Evolutionary conservation across 2,797 vertebrate genomes (phyloP).

Genomic region (Urosaurus nigricauda): DNA sequence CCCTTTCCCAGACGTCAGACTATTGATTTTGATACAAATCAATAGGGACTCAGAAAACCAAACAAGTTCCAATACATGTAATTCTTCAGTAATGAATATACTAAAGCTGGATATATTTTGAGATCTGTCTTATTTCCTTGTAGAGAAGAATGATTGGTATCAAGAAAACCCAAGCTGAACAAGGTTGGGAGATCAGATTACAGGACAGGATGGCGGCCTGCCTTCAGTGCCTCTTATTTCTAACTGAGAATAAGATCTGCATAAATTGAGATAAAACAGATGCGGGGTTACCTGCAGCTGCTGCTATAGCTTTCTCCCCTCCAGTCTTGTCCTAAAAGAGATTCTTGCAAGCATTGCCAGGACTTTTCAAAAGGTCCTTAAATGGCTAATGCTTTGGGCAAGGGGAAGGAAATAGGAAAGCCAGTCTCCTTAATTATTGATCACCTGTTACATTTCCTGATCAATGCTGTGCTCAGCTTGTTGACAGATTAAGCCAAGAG

Average conservation of each 20-base stretch:
- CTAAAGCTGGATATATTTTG: neutral
- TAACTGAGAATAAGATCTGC: neutral
- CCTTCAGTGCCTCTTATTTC: neutral
- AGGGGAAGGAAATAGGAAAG: neutral
- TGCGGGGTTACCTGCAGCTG: neutral
- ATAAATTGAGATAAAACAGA: neutral
- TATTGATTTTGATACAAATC: neutral
- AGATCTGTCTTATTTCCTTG: neutral
- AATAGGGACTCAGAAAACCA: neutral
- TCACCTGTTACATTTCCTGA: constrained; percentile 4
- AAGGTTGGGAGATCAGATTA: neutral
- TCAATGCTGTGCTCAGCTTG: neutral
- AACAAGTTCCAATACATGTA: neutral
- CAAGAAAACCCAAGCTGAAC: neutral
- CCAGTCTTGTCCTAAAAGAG: neutral
- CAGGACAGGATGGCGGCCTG: neutral
- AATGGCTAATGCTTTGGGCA: constrained; percentile 10
- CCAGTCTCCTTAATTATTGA: neutral
- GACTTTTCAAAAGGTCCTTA: neutral
- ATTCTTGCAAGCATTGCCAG: neutral
- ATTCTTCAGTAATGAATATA: neutral
- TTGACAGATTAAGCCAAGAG: neutral
- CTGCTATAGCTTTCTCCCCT: neutral
- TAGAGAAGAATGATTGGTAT: neutral
- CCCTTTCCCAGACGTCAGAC: neutral